These are phyloP conservation scores for Odontophorus gujanensis DNA, from an alignment of 2,113 vertebrate genomes.

Conservation along the genomic window DNA sequence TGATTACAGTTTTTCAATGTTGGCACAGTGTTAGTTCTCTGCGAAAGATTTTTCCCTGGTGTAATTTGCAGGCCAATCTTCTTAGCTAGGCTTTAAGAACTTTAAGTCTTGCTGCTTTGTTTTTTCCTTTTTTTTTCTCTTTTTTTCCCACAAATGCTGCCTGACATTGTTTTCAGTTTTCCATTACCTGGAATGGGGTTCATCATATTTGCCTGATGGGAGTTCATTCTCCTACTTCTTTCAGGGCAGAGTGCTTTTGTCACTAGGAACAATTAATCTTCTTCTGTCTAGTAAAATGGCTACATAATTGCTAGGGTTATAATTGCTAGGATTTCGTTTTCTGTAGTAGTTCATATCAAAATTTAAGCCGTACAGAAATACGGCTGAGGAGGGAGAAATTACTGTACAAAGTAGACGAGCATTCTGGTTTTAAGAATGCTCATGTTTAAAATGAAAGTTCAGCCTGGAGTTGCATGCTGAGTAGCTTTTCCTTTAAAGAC, in stretches of 20 bases:
- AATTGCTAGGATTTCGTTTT: conserved; percentile 29
- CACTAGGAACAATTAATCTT: not conserved
- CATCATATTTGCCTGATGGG: not conserved
- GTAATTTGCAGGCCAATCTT: not conserved
- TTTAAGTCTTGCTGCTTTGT: not conserved
- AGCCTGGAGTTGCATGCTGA: not conserved
- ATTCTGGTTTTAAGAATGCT: conserved; percentile 14
- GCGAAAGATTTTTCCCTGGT: not conserved
- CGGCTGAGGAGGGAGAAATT: conserved; percentile 1
- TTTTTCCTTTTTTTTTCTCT: not conserved
- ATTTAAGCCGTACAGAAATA: not conserved
- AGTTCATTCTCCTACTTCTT: conserved; percentile 18
- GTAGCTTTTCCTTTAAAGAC: conserved; percentile 41
- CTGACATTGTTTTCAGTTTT: conserved; percentile 2
- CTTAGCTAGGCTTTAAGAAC: not conserved
- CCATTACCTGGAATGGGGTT: conserved; percentile 10
- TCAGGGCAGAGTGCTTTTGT: not conserved
- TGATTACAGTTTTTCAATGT: not conserved
- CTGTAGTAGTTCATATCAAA: not conserved
- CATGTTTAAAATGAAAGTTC: conserved; percentile 32
- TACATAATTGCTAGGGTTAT: not conserved
- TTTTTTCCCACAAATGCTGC: not conserved
- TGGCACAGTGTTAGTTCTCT: not conserved
- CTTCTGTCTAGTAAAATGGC: not conserved
- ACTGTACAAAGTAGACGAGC: not conserved